Percentiles rank a stretch among this genome's conserved stretches.
These are phyloP conservation scores for Desmophyllum pertusum DNA, from an alignment of 92 coral and sea anemone genomes.

Conservation along the genomic window DNA sequence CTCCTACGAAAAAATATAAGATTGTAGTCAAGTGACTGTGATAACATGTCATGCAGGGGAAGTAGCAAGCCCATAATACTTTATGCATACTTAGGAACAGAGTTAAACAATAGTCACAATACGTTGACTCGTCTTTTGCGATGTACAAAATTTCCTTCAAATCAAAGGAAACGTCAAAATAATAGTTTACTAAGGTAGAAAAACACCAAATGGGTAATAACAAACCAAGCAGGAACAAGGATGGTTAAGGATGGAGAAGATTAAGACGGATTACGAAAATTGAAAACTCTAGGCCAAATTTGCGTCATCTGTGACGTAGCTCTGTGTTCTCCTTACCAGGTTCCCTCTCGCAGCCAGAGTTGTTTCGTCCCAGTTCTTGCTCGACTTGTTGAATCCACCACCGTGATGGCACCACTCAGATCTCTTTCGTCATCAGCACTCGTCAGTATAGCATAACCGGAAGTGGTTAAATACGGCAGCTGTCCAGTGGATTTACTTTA, in stretches of 20 bases:
- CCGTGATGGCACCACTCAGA: conserved; percentile 34
- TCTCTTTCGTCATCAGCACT: conserved; percentile 7
- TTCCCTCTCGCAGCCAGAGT: conserved; percentile 75
- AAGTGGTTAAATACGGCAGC: conserved; percentile 44
- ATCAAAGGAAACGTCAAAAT: not conserved
- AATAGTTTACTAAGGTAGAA: not conserved
- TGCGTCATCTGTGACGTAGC: not conserved
- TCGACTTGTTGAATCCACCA: conserved; percentile 22
- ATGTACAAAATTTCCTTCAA: not conserved
- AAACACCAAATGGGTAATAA: not conserved
- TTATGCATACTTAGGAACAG: not conserved
- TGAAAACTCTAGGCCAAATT: not conserved
- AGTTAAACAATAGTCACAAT: not conserved
- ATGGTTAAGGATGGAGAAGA: not conserved
- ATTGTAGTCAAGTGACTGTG: not conserved
- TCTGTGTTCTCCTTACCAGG: conserved; percentile 46
- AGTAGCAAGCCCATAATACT: not conserved
- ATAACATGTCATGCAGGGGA: not conserved
- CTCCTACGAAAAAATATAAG: conserved; percentile 43
- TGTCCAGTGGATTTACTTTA: conserved; percentile 17
- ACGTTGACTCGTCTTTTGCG: not conserved
- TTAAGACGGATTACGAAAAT: not conserved
- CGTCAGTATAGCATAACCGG: conserved; percentile 18
- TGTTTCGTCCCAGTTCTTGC: conserved; percentile 42
- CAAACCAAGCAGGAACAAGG: not conserved